Evolutionary conservation across 2,113 vertebrate species (phyloP).

Genomic region (Urocitellus parryii): DNA sequence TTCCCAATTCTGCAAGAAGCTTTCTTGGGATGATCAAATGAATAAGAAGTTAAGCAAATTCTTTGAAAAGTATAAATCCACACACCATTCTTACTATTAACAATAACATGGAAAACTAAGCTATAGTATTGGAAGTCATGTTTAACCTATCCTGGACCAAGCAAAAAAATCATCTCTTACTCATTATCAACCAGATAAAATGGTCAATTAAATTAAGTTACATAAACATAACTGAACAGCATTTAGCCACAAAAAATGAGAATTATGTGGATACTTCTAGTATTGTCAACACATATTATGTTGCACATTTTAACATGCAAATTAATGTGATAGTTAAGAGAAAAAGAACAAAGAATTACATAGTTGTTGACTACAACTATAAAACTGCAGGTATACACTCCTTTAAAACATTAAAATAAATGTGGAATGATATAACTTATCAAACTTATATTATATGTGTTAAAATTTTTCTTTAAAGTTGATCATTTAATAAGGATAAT

Average conservation of each 20-base stretch:
- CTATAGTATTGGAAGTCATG: not conserved
- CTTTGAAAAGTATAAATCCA: constrained; percentile 30
- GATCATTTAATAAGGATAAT: not conserved
- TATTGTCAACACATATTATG: not conserved
- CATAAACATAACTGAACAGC: not conserved
- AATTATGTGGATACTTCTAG: not conserved
- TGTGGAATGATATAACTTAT: not conserved
- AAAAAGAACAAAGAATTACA: not conserved
- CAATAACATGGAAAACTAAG: not conserved
- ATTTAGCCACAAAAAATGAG: not conserved
- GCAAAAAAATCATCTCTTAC: not conserved
- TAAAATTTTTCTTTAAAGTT: constrained; percentile 22
- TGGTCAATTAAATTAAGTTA: not conserved
- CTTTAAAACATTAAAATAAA: not conserved
- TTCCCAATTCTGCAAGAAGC: not conserved
- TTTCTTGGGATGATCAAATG: not conserved
- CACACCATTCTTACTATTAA: not conserved
- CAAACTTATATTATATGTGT: constrained; percentile 24
- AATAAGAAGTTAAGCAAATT: constrained; percentile 35
- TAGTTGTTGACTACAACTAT: not conserved
- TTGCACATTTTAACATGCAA: not conserved
- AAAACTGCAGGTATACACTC: not conserved
- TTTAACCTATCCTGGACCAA: not conserved
- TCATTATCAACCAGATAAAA: not conserved
- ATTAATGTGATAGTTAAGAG: constrained; percentile 7